phyloP scores from a whole-genome alignment of 2,113 vertebrate genomes.

The Spea bombifrons region DNA sequence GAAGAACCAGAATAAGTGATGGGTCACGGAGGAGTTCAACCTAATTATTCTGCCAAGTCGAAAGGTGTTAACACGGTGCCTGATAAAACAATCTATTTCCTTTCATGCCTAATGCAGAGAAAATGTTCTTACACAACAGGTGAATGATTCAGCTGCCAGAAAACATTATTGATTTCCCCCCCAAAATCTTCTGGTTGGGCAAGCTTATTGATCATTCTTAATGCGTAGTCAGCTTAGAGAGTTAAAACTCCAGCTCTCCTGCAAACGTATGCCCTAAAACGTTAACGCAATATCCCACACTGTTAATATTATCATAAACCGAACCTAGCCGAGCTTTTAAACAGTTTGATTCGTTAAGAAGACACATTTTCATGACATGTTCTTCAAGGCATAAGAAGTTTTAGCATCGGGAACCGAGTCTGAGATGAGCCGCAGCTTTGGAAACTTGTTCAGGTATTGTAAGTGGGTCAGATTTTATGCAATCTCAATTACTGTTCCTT shows the following conservation, averaged over 20 bases:
- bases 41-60: conserved; percentile 6
- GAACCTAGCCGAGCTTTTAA: background rate
- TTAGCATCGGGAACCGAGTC: conserved; percentile 1
- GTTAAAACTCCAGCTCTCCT: too few relatives aligned
- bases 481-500: conserved; percentile 9
- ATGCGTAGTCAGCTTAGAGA: too few relatives aligned
- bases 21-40: conserved; percentile 12
- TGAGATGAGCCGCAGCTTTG: background rate
- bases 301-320: background rate
- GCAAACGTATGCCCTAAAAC: too few relatives aligned
- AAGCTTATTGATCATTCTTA: too few relatives aligned
- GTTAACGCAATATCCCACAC: too few relatives aligned
- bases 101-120: background rate
- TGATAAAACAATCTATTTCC: conserved; percentile 2
- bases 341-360: conserved; percentile 10
- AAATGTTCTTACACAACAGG: background rate
- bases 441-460: conserved; percentile 32
- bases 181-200: too few relatives aligned
- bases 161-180: too few relatives aligned
- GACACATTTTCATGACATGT: background rate
- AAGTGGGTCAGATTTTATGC: conserved; percentile 34
- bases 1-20: background rate
- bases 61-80: conserved; percentile 7
- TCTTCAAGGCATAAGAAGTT: conserved; percentile 11
- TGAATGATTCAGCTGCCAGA: too few relatives aligned